Evolutionary conservation across 2,888 invertebrate genomes (phyloP).

Genomic region (Odontomyia ornata): DNA sequence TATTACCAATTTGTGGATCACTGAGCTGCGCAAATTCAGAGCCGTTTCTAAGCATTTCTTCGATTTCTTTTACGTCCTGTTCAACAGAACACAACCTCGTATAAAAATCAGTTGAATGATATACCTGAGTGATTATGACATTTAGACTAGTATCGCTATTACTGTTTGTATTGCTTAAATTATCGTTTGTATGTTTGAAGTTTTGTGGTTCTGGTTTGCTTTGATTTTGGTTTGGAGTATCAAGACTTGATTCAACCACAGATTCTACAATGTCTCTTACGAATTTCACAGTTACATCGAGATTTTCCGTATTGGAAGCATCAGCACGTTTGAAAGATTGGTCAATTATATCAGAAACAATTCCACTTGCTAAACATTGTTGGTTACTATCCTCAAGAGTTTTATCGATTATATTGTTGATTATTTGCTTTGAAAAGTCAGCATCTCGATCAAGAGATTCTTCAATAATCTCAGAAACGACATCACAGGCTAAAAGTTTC

Average conservation of each 20-base stretch:
- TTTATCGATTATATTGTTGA: background rate
- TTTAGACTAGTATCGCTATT: slow-evolving; percentile 58
- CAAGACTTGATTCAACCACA: background rate
- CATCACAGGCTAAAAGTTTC: no score
- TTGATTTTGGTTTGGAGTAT: slow-evolving; percentile 60
- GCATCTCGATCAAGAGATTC: background rate
- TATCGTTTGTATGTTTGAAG: slow-evolving; percentile 66
- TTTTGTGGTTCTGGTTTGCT: slow-evolving; percentile 51
- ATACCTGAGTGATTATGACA: slow-evolving; percentile 70
- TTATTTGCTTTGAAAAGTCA: background rate
- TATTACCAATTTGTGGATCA: slow-evolving; percentile 64
- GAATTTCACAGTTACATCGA: no score
- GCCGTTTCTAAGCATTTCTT: slow-evolving; percentile 56
- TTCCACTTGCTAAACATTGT: no score
- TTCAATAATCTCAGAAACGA: background rate
- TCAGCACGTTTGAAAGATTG: no score
- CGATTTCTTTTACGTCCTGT: slow-evolving; percentile 68
- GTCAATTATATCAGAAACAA: no score
- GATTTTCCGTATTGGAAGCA: no score
- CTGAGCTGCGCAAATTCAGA: slow-evolving; percentile 44
- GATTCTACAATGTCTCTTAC: background rate
- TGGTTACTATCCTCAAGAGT: no score
- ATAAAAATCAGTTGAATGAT: slow-evolving; percentile 80
- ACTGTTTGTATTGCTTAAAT: slow-evolving; percentile 66
- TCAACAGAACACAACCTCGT: slow-evolving; percentile 74